A percentile compares a stretch with the other conserved stretches of the same genome.
Conservation (phyloP, 1,140 invertebrate species). For the Rhyzopertha dominica region DNA sequence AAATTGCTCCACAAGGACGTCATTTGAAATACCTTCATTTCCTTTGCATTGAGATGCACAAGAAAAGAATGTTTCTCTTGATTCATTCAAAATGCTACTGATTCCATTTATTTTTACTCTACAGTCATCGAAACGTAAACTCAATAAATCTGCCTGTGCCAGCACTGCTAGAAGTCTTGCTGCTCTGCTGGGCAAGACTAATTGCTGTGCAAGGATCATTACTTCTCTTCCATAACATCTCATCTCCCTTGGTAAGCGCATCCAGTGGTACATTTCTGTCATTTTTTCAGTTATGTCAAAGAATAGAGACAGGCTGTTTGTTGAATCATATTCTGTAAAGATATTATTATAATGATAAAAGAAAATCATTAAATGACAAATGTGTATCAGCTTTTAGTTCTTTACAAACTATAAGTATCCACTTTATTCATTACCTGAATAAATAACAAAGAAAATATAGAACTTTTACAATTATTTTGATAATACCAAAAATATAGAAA, state of each 20-base stretch:
- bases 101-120: conserved; percentile 22
- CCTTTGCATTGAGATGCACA: not conserved
- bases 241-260: conserved; percentile 18
- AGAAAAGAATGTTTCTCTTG: not conserved
- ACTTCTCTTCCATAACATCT: conserved; percentile 16
- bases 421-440: too few species aligned
- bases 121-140: conserved; percentile 16
- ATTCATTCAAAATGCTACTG: conserved; percentile 21
- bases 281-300: conserved; percentile 21
- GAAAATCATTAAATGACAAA: too few species aligned
- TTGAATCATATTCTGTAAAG: too few species aligned
- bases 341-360: too few species aligned
- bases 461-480: too few species aligned
- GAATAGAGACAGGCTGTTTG: too few species aligned
- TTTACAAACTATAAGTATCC: too few species aligned
- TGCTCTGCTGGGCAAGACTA: conserved; percentile 18
- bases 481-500: too few species aligned
- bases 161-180: conserved; percentile 14
- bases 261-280: conserved; percentile 15
- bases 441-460: too few species aligned
- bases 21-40: conserved; percentile 7
- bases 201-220: conserved; percentile 19
- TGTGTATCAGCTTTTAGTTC: too few species aligned
- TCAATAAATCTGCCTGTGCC: conserved; percentile 17
- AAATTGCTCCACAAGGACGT: conserved; percentile 14